Conservation (phyloP, 2,888 invertebrate genomes). For the Deilephila elpenor region DNA sequence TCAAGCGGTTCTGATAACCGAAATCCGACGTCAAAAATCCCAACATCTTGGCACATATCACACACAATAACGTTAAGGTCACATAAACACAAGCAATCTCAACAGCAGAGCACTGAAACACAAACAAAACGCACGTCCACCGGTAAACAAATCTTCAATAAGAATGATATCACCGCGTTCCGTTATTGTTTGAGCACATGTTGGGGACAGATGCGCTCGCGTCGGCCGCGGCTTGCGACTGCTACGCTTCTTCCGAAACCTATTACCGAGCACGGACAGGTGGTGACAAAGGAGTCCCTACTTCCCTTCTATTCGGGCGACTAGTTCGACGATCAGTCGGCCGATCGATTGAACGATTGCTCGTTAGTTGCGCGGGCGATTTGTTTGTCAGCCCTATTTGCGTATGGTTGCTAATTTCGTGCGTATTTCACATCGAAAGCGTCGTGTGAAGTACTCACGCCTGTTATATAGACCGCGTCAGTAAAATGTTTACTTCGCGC, state of each 20-base stretch:
- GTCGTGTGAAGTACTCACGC: slow-evolving; percentile 15
- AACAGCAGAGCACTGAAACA: background rate
- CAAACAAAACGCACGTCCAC: slow-evolving; percentile 14
- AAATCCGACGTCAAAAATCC: slow-evolving; percentile 75
- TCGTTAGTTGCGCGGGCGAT: background rate
- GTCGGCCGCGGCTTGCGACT: slow-evolving; percentile 62
- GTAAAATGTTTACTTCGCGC: background rate
- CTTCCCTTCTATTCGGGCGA: slow-evolving; percentile 69
- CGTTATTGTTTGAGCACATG: slow-evolving; percentile 46
- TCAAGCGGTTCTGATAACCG: slow-evolving; percentile 72
- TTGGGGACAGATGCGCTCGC: slow-evolving; percentile 72
- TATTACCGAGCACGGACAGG: slow-evolving; percentile 72
- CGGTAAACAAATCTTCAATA: slow-evolving; percentile 39
- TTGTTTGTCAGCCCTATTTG: slow-evolving; percentile 18
- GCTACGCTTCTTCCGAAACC: slow-evolving; percentile 75
- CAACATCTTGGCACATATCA: slow-evolving; percentile 59
- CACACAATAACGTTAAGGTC: slow-evolving; percentile 22
- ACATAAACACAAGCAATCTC: slow-evolving; percentile 19
- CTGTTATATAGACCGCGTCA: background rate
- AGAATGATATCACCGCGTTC: slow-evolving; percentile 19
- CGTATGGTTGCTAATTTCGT: background rate
- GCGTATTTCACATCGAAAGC: slow-evolving; percentile 19
- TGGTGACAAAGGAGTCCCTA: slow-evolving; percentile 77
- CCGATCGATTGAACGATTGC: slow-evolving; percentile 48
- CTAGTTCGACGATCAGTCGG: slow-evolving; percentile 51